These are phyloP conservation scores for Lordiphosa mommai DNA, from an alignment of 1,140 invertebrate species.

Conservation along the genomic window DNA sequence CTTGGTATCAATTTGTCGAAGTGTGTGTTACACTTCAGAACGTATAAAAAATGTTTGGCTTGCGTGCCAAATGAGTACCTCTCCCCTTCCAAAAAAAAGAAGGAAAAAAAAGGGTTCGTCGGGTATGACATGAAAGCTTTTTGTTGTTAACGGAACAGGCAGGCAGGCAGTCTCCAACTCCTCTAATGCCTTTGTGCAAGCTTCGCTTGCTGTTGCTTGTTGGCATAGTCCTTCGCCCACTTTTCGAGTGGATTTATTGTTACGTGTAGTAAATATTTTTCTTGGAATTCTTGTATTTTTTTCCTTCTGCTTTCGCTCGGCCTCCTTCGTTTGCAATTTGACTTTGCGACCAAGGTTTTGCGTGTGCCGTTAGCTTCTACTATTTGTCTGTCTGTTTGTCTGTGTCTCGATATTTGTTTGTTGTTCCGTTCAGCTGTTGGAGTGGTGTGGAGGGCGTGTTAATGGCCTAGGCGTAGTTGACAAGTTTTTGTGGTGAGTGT, in stretches of 20 bases:
- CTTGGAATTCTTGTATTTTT: constrained; percentile 29
- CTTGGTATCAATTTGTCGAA: constrained; percentile 70
- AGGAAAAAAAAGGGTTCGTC: constrained; percentile 14
- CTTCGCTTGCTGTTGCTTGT: constrained; percentile 41
- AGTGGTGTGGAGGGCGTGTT: constrained; percentile 54
- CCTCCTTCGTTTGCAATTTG: constrained; percentile 33
- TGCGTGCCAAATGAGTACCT: constrained; percentile 28
- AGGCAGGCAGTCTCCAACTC: not conserved
- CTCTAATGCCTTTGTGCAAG: constrained; percentile 34
- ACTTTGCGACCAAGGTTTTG: constrained; percentile 58
- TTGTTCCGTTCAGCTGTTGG: constrained; percentile 14
- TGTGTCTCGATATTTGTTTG: constrained; percentile 30
- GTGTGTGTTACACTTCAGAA: constrained; percentile 41
- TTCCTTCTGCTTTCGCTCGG: constrained; percentile 6
- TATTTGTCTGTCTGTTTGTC: constrained; percentile 15
- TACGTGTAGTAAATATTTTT: constrained; percentile 64
- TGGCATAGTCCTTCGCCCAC: constrained; percentile 21
- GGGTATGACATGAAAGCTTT: constrained; percentile 42
- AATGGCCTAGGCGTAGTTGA: constrained; percentile 68
- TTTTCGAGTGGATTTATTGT: constrained; percentile 66
- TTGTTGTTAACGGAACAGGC: constrained; percentile 33
- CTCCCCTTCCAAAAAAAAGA: not conserved
- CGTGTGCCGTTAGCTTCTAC: constrained; percentile 27
- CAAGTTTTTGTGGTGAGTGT: constrained; percentile 60
- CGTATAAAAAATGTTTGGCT: constrained; percentile 38